These are phyloP conservation scores for Cotesia chilonis DNA, from an alignment of 1,140 invertebrate genomes.

Conservation along the genomic window DNA sequence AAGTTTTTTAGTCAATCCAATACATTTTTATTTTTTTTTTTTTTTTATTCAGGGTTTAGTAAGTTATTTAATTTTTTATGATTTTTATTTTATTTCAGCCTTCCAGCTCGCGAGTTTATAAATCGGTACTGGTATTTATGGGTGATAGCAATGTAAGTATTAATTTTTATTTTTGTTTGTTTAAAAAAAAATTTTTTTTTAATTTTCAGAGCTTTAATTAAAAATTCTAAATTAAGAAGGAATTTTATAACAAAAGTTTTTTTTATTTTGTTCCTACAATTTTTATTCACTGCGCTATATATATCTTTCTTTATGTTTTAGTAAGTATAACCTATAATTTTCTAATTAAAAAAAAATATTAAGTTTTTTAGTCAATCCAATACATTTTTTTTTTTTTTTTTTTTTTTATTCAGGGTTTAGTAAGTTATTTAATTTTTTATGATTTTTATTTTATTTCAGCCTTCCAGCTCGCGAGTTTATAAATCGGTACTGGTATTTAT, in stretches of 20 bases:
- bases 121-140: constrained; percentile 48
- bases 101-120: constrained; percentile 46
- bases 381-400: neutral
- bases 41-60: too few species aligned
- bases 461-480: constrained; percentile 45
- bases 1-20: neutral
- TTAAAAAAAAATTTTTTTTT: neutral
- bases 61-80: too few species aligned
- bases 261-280: constrained; percentile 48
- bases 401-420: too few species aligned
- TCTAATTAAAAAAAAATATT: too few species aligned
- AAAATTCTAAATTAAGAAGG: constrained; percentile 44
- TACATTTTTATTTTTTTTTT: neutral
- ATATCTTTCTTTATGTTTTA: constrained; percentile 51
- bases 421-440: too few species aligned
- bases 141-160: constrained; percentile 48
- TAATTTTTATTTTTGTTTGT: constrained; percentile 1
- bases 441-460: constrained; percentile 34
- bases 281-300: constrained; percentile 48
- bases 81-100: constrained; percentile 35
- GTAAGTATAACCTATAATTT: constrained; percentile 40
- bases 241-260: constrained; percentile 55
- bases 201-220: constrained; percentile 27
- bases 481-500: constrained; percentile 48
- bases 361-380: neutral